A percentile compares a stretch with the other conserved stretches of the same genome.
These are phyloP conservation scores for Doryteuthis pealeii DNA, from an alignment of 1,140 invertebrate genomes.

Conservation along the genomic window DNA sequence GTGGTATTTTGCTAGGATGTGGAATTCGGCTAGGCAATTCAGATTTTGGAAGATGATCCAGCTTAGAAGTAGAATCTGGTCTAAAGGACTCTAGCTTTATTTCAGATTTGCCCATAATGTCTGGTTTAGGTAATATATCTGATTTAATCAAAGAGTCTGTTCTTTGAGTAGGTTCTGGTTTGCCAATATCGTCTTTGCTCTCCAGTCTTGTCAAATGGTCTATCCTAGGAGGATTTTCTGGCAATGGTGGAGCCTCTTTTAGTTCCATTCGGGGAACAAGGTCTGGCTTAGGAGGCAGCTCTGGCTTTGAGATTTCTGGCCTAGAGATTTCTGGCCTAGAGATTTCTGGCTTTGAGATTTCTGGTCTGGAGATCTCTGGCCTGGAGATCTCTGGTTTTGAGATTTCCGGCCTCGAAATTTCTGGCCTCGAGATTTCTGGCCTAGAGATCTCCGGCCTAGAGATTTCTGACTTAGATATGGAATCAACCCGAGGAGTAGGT, in stretches of 20 bases:
- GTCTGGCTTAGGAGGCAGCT: slow-evolving; percentile 1
- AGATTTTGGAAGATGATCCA: neutral
- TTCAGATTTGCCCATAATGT: neutral
- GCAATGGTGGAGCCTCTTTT: neutral
- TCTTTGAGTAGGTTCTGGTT: neutral
- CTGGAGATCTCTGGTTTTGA: neutral
- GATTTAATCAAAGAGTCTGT: neutral
- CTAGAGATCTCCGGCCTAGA: neutral
- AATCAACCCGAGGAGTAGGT: slow-evolving; percentile 34
- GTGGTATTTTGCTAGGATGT: neutral
- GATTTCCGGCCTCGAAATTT: neutral
- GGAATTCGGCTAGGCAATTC: neutral
- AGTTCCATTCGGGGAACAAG: neutral
- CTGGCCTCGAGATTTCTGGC: neutral
- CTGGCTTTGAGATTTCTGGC: neutral
- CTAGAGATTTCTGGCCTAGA: neutral
- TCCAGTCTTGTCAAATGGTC: slow-evolving; percentile 2
- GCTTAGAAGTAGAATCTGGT: neutral
- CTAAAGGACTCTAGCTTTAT: neutral
- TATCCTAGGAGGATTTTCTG: neutral
- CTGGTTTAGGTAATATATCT: neutral
- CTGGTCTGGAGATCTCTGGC: neutral
- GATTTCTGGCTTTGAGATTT: neutral
- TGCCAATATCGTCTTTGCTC: neutral
- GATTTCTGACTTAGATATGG: neutral